These are phyloP conservation scores for Peromyscus maniculatus DNA, from an alignment of 2,113 vertebrate species.

Conservation along the genomic window DNA sequence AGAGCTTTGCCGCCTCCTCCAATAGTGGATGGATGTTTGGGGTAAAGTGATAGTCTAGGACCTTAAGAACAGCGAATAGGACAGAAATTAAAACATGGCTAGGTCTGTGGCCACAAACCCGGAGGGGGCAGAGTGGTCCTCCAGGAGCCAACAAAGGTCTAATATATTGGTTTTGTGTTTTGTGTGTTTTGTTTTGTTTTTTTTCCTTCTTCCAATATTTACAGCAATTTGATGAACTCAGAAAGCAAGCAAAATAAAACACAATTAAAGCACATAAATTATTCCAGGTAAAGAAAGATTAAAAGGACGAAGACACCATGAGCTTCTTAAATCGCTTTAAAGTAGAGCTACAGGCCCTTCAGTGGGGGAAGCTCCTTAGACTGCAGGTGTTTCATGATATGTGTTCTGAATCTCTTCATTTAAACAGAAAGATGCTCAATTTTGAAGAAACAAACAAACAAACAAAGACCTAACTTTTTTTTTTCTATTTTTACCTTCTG, in stretches of 20 bases:
- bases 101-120: constrained; percentile 64
- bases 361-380: background rate
- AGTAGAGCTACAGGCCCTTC: background rate
- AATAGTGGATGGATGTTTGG: constrained; percentile 90
- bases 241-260: constrained; percentile 58
- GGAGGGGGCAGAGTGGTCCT: constrained; percentile 3
- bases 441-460: background rate
- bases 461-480: background rate
- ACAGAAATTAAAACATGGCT: constrained; percentile 85
- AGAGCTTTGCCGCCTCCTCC: constrained; percentile 89
- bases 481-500: background rate
- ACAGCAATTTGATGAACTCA: constrained; percentile 24
- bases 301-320: background rate
- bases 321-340: constrained; percentile 8
- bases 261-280: constrained; percentile 23
- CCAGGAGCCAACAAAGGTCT: constrained; percentile 35
- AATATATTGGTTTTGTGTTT: background rate
- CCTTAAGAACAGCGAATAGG: constrained; percentile 90
- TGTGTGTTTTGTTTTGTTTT: background rate
- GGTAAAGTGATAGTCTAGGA: constrained; percentile 90
- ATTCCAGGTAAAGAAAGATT: background rate
- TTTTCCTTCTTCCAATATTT: background rate
- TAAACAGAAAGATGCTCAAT: background rate
- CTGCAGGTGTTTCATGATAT: background rate
- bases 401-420: background rate